phyloP scores from a whole-genome alignment of 1,140 invertebrate species.

The Druon quercuslanigerum region DNA sequence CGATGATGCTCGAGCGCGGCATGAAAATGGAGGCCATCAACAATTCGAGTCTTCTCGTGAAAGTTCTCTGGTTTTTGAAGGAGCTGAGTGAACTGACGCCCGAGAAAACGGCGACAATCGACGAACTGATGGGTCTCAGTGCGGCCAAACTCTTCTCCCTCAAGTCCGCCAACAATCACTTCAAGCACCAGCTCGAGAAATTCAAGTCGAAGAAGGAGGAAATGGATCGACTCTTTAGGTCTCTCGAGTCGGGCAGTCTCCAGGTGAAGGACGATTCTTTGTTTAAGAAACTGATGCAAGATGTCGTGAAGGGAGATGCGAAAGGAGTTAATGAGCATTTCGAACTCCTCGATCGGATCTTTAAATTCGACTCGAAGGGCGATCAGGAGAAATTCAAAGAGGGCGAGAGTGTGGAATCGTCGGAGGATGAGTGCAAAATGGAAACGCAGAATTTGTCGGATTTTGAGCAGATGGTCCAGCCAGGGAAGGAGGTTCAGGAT shows the following conservation, averaged over 20 bases:
- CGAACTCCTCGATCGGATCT: too few relatives aligned
- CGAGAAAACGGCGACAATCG: slow-evolving; percentile 47
- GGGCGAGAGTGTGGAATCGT: slow-evolving; percentile 38
- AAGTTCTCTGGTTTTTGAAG: slow-evolving; percentile 63
- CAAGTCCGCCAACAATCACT: slow-evolving; percentile 56
- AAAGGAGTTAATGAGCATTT: too few relatives aligned
- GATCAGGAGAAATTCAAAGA: too few relatives aligned
- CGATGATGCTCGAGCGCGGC: slow-evolving; percentile 52
- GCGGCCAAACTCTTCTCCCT: not conserved
- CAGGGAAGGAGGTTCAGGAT: too few relatives aligned
- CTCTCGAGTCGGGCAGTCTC: slow-evolving; percentile 35
- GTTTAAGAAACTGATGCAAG: slow-evolving; percentile 37
- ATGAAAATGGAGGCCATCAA: slow-evolving; percentile 36
- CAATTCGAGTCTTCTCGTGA: slow-evolving; percentile 40
- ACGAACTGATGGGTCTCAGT: slow-evolving; percentile 39
- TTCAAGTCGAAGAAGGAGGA: slow-evolving; percentile 21
- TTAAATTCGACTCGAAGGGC: too few relatives aligned
- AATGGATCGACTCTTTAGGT: not conserved
- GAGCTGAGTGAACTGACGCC: slow-evolving; percentile 59
- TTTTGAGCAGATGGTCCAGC: slow-evolving; percentile 50
- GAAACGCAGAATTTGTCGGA: slow-evolving; percentile 36
- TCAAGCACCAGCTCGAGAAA: slow-evolving; percentile 55
- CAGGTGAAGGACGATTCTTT: not conserved
- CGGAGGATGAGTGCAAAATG: slow-evolving; percentile 41
- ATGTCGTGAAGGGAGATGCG: not conserved